Conservation (phyloP, 2,113 vertebrate genomes). For the Carassius carassius region DNA sequence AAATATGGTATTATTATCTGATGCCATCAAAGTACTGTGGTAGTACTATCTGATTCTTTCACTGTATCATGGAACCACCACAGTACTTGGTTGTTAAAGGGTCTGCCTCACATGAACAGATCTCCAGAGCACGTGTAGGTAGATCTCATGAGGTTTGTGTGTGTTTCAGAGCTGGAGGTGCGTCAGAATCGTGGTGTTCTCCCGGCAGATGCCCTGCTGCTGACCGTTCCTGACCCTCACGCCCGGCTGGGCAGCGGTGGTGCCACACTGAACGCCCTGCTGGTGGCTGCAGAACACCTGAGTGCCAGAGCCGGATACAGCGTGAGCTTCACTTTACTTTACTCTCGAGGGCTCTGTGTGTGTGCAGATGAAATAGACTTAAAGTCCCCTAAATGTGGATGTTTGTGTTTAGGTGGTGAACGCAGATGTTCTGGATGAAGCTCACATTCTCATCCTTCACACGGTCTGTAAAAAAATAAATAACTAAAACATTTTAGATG, state of each 20-base stretch:
- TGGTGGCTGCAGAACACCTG: conserved; percentile 92
- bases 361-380: background rate
- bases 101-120: background rate
- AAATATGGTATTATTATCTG: background rate
- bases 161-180: conserved; percentile 81
- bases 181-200: conserved; percentile 80
- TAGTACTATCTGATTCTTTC: background rate
- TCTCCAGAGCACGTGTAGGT: background rate
- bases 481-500: background rate
- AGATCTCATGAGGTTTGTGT: conserved; percentile 3
- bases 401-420: conserved; percentile 83
- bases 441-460: conserved; percentile 88
- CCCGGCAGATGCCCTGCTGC: conserved; percentile 71
- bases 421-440: conserved; percentile 82
- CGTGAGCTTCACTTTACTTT: conserved; percentile 69
- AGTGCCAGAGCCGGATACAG: conserved; percentile 84
- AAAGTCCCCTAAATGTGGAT: too few species aligned
- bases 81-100: background rate
- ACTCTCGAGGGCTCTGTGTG: background rate
- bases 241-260: conserved; percentile 86
- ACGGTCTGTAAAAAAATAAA: conserved; percentile 68
- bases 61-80: too few species aligned
- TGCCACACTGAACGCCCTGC: conserved; percentile 90
- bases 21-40: background rate
- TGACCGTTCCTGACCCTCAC: conserved; percentile 85